A percentile compares a stretch with the other conserved stretches of the same genome.
Conservation (phyloP, 92 coral and sea anemone genomes). For the Epizoanthus scotinus region DNA sequence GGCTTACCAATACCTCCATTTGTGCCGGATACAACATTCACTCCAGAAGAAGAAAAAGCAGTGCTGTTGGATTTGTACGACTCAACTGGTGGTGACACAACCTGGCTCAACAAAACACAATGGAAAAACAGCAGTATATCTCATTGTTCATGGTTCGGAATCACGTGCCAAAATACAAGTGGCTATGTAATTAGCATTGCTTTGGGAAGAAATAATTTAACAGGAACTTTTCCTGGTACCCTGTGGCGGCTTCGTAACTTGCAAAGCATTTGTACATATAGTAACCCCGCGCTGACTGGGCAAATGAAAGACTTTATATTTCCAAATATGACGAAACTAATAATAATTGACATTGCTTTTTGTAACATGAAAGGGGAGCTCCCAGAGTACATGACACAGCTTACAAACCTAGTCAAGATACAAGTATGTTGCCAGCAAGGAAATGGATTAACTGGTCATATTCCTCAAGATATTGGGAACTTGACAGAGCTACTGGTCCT, state of each 20-base stretch:
- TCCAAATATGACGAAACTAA: slow-evolving; percentile 71
- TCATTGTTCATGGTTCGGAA: slow-evolving; percentile 83
- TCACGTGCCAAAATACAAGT: slow-evolving; percentile 57
- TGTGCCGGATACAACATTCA: slow-evolving; percentile 55
- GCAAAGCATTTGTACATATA: slow-evolving; percentile 56
- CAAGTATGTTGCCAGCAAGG: slow-evolving; percentile 73
- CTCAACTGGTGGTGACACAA: slow-evolving; percentile 57
- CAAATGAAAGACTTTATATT: slow-evolving; percentile 52
- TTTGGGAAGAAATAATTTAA: slow-evolving; percentile 53
- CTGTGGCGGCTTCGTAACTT: slow-evolving; percentile 85
- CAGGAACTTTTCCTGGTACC: slow-evolving; percentile 55
- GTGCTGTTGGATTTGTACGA: slow-evolving; percentile 68
- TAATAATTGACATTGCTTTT: slow-evolving; percentile 54
- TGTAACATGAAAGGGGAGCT: slow-evolving; percentile 53
- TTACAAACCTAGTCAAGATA: slow-evolving; percentile 48
- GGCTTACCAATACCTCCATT: slow-evolving; percentile 43
- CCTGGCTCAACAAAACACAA: slow-evolving; percentile 54
- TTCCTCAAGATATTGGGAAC: slow-evolving; percentile 13
- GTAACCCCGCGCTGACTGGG: slow-evolving; percentile 52
- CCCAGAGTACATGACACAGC: slow-evolving; percentile 13
- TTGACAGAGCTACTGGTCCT: slow-evolving; percentile 23
- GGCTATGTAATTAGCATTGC: slow-evolving; percentile 65
- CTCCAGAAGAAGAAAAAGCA: slow-evolving; percentile 57
- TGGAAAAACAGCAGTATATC: slow-evolving; percentile 51
- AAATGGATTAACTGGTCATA: slow-evolving; percentile 2